These are phyloP conservation scores for Bacillus rossius DNA, from an alignment of 1,140 invertebrate genomes.

Conservation along the genomic window DNA sequence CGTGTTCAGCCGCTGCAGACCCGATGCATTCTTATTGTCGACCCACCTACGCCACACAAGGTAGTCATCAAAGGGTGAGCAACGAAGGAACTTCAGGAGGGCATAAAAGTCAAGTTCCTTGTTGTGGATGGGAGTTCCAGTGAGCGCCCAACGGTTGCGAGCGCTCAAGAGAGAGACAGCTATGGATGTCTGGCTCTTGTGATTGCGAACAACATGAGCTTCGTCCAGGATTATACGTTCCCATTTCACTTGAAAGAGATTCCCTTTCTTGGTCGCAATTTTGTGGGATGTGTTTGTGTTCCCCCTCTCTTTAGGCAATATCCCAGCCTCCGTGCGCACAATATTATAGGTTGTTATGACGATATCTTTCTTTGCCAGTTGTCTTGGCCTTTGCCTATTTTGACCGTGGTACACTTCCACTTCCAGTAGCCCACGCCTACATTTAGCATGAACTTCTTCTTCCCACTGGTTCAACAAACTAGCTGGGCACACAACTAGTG, in stretches of 20 bases:
- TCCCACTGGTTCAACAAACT: slow-evolving; percentile 82
- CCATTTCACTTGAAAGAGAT: slow-evolving; percentile 67
- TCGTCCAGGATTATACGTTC: slow-evolving; percentile 88
- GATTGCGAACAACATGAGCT: slow-evolving; percentile 86
- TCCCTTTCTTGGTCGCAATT: slow-evolving; percentile 36
- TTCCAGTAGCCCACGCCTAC: slow-evolving; percentile 52
- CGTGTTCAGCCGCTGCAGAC: slow-evolving; percentile 64
- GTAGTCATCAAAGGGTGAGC: slow-evolving; percentile 78
- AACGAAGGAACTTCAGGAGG: slow-evolving; percentile 76
- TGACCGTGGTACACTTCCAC: slow-evolving; percentile 76
- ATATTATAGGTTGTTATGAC: slow-evolving; percentile 77
- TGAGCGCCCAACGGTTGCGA: slow-evolving; percentile 74
- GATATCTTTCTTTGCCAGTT: slow-evolving; percentile 56
- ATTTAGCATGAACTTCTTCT: slow-evolving; percentile 64
- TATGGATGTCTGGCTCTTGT: slow-evolving; percentile 66
- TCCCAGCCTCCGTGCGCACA: slow-evolving; percentile 50
- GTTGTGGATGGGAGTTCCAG: slow-evolving; percentile 95
- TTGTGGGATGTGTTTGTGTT: neutral
- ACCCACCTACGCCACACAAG: slow-evolving; percentile 55
- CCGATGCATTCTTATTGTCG: slow-evolving; percentile 66
- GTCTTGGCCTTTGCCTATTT: slow-evolving; percentile 59
- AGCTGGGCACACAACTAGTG: slow-evolving; percentile 86
- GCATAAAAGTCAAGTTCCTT: slow-evolving; percentile 85
- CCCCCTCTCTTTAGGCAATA: neutral
- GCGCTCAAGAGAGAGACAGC: slow-evolving; percentile 60